phyloP scores from a whole-genome alignment of 2,797 vertebrate species.

The Pteronotus mesoamericanus region DNA sequence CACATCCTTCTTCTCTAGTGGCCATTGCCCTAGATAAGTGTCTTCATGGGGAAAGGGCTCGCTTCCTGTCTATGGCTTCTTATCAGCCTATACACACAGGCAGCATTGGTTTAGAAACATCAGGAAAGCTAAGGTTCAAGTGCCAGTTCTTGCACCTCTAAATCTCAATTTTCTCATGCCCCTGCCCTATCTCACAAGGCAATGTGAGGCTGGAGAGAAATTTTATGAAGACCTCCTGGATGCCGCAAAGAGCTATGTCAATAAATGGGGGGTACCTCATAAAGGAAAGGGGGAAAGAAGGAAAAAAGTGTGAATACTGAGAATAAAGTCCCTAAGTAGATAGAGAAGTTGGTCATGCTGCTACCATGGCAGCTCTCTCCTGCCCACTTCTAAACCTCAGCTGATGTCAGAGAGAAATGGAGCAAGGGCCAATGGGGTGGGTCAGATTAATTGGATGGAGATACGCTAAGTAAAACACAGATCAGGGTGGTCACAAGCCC shows the following conservation, averaged over 20 bases:
- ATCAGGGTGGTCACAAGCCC: not conserved
- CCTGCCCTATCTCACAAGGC: not conserved
- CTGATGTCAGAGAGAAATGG: not conserved
- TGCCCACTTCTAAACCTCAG: not conserved
- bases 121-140: not conserved
- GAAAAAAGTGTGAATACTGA: not conserved
- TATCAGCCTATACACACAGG: not conserved
- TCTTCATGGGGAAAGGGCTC: not conserved
- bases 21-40: slow-evolving; percentile 14
- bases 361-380: not conserved
- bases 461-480: not conserved
- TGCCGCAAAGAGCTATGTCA: not conserved
- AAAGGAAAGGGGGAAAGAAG: not conserved
- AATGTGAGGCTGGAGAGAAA: not conserved
- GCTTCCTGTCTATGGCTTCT: slow-evolving; percentile 4
- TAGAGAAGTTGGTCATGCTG: not conserved
- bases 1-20: slow-evolving; percentile 19
- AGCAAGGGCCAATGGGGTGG: not conserved
- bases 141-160: not conserved
- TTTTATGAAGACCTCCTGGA: not conserved
- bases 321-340: not conserved
- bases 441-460: not conserved
- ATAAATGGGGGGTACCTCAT: not conserved
- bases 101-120: not conserved
- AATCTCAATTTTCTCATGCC: not conserved